Conservation (phyloP, 2,113 vertebrate species). For the Rattus rattus region DNA sequence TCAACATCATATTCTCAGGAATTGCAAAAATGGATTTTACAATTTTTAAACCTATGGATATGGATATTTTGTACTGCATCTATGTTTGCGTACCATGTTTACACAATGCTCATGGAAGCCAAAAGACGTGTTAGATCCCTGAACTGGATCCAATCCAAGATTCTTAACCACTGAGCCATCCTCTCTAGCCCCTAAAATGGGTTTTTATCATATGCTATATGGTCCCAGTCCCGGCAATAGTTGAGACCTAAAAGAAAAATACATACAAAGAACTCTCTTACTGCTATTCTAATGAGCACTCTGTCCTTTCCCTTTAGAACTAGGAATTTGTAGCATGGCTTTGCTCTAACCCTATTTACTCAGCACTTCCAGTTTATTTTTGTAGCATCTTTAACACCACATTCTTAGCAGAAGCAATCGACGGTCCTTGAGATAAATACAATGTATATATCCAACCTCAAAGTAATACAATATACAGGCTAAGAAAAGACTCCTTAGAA, state of each 20-base stretch:
- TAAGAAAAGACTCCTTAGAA: conserved; percentile 52
- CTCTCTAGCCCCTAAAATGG: neutral
- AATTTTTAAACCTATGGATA: neutral
- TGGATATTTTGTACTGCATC: neutral
- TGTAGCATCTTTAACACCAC: conserved; percentile 19
- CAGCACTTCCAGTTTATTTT: neutral
- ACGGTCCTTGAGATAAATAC: conserved; percentile 27
- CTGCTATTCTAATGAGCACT: conserved; percentile 23
- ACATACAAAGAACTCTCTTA: conserved; percentile 29
- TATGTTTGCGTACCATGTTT: too few species aligned
- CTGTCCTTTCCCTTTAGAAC: neutral
- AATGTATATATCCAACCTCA: conserved; percentile 17
- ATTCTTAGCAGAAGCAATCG: neutral
- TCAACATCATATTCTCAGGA: conserved; percentile 44
- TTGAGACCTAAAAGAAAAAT: conserved; percentile 44
- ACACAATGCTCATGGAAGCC: neutral
- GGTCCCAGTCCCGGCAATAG: neutral
- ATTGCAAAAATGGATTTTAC: conserved; percentile 11
- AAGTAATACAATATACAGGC: conserved; percentile 39
- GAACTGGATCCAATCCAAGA: neutral
- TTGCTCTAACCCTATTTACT: conserved; percentile 51
- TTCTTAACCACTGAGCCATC: neutral
- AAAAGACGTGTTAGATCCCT: neutral
- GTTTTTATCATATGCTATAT: conserved; percentile 22
- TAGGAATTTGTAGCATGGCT: neutral